A percentile compares a stretch with the other conserved stretches of the same genome.
phyloP scores from a whole-genome alignment of 2,888 invertebrate genomes.

The Pantelozetes paolii region DNA sequence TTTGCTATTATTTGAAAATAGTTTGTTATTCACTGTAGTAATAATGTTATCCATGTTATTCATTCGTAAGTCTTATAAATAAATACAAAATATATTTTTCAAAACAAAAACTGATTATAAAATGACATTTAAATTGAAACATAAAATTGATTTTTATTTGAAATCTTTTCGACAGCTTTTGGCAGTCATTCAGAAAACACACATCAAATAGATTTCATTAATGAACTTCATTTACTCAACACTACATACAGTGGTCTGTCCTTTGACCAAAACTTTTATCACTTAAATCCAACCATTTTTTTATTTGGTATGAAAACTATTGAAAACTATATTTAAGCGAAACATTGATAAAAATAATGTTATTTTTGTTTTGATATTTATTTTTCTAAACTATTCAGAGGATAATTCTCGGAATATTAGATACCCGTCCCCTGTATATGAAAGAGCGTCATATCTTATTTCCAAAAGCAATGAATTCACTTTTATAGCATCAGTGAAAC shows the following conservation, averaged over 20 bases:
- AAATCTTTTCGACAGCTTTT: constrained; percentile 8
- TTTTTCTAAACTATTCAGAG: constrained; percentile 51
- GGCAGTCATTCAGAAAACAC: not conserved
- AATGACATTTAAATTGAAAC: not conserved
- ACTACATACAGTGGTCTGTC: constrained; percentile 59
- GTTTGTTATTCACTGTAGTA: not conserved
- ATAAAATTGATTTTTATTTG: not conserved
- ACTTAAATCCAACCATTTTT: constrained; percentile 47
- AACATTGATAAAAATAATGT: not conserved
- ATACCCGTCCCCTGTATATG: constrained; percentile 61
- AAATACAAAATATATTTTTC: not conserved
- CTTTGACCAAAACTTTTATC: constrained; percentile 46
- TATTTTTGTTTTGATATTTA: too few relatives aligned
- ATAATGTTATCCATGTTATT: not conserved
- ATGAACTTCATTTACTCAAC: constrained; percentile 72
- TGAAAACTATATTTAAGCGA: too few relatives aligned
- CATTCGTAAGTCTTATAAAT: constrained; percentile 4
- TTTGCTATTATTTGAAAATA: not conserved
- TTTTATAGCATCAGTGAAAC: constrained; percentile 68
- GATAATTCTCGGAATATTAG: constrained; percentile 70
- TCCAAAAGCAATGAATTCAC: constrained; percentile 63
- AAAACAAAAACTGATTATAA: not conserved
- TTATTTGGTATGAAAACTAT: constrained; percentile 47
- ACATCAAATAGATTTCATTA: constrained; percentile 68
- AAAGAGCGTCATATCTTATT: constrained; percentile 47